Conservation (phyloP, 2,113 vertebrate species). For the Catharus fuscescens region DNA sequence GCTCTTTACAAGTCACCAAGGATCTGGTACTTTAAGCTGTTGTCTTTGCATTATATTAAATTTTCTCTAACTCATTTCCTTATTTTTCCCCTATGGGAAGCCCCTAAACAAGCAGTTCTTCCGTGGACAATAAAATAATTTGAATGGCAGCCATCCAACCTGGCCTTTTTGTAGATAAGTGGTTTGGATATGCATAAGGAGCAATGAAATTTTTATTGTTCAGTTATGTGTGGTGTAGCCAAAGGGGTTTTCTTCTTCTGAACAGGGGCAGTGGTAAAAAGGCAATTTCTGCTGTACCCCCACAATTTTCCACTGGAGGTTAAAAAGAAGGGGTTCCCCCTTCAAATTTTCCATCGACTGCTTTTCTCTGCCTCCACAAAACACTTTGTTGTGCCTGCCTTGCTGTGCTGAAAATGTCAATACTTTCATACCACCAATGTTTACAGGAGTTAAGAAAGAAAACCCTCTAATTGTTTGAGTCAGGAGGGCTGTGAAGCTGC, state of each 20-base stretch:
- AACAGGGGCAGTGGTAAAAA: neutral
- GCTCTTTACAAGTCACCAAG: conserved; percentile 58
- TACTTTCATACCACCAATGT: neutral
- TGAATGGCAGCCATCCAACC: conserved; percentile 43
- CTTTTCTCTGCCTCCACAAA: neutral
- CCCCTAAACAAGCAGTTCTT: conserved; percentile 42
- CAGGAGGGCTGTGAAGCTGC: neutral
- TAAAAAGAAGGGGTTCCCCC: neutral
- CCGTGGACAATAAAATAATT: conserved; percentile 38
- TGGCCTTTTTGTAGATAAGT: neutral
- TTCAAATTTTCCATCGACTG: conserved; percentile 5
- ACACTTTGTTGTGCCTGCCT: conserved; percentile 13
- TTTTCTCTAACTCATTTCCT: conserved; percentile 74
- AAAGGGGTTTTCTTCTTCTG: neutral
- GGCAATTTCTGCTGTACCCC: neutral
- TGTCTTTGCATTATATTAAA: conserved; percentile 69
- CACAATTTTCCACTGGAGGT: neutral
- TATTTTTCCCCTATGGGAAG: conserved; percentile 68
- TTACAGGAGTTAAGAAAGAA: conserved; percentile 1
- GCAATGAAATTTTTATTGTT: neutral
- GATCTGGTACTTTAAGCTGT: conserved; percentile 34
- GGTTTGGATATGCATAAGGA: neutral
- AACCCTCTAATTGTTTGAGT: neutral
- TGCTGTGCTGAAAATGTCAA: conserved; percentile 33
- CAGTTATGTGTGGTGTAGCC: neutral